Base-by-base conservation (phyloP, 2,113 vertebrate genomes). In the Bos indicus region DNA sequence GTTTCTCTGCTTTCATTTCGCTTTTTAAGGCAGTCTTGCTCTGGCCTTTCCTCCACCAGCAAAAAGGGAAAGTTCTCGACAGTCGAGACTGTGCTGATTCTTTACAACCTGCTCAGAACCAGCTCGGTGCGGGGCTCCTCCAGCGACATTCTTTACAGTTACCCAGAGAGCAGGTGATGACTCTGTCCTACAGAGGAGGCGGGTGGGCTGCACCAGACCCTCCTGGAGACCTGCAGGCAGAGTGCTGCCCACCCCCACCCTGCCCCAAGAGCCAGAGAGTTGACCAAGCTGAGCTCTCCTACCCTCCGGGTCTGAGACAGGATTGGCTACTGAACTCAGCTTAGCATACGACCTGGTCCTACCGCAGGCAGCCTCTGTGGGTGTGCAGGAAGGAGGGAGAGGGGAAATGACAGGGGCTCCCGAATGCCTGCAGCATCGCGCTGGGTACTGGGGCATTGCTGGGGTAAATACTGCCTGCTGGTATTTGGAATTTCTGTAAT, bases 371-470 rank as follows among this genome's bases (percentile, higher is more conserved):
- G 21, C 43, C 48, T 16, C 46, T 51, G 1, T 67, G 56, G 5
- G 3, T 30, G 30, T 48, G 6, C 12, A 0, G 6, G 93, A 64
- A 64, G 7, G 11, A 33, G 13, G 16, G 8, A 48, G 82, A 80
- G 28, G 3, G 7, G 4, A 77, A 43, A 52, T 52, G 83, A 2
- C 19, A 56, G 33, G 33, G 6, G 2, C 15, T 89, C 80, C 36
- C 1, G 2, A 7, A 36, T 7, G 80, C 1, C 80, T 7, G 21
- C 51, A 23, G 16, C 33, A 0, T 25, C 6, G 3, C 6, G 2
- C 33, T 33, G 78, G 48, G 16, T 6, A 7, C 16, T 17, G 5
- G 48, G 48, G 48, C 78, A 13, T 52, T 13, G 78, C 48, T 52
- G 46, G 17, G 10, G 5, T 7, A 33, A 81, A 81, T 21, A 7